These are phyloP conservation scores for Heterochromis multidens DNA, from an alignment of 2,113 vertebrate genomes.

Conservation along the genomic window DNA sequence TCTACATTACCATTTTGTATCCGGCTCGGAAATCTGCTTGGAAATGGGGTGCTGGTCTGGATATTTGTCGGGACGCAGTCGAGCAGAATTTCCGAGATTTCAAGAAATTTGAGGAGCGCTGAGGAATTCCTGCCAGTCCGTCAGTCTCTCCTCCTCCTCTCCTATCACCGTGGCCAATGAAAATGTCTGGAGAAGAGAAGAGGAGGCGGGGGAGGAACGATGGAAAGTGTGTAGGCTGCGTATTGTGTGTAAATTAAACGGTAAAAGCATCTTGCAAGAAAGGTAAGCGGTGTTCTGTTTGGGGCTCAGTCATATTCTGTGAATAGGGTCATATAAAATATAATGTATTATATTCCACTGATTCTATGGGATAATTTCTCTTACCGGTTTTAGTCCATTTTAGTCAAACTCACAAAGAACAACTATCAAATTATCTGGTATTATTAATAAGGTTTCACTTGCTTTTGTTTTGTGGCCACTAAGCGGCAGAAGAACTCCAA, in stretches of 20 bases:
- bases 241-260: background rate
- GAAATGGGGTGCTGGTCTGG: slow-evolving; percentile 2
- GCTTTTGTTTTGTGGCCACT: background rate
- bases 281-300: background rate
- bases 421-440: background rate
- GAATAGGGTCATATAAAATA: background rate
- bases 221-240: background rate
- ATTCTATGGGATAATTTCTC: background rate
- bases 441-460: background rate
- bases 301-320: background rate
- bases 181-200: slow-evolving; percentile 25
- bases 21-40: background rate
- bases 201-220: slow-evolving; percentile 7
- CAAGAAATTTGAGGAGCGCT: slow-evolving; percentile 73
- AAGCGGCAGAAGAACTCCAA: background rate
- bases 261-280: background rate
- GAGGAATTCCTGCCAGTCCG: slow-evolving; percentile 70
- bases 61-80: slow-evolving; percentile 25
- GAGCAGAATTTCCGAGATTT: slow-evolving; percentile 53
- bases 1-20: slow-evolving; percentile 55
- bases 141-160: slow-evolving; percentile 55
- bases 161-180: slow-evolving; percentile 47
- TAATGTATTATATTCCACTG: background rate
- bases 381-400: background rate
- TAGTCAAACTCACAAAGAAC: background rate